Evolutionary conservation across 1,140 invertebrate species (phyloP).

Genomic region (Gonioctena quinquepunctata): DNA sequence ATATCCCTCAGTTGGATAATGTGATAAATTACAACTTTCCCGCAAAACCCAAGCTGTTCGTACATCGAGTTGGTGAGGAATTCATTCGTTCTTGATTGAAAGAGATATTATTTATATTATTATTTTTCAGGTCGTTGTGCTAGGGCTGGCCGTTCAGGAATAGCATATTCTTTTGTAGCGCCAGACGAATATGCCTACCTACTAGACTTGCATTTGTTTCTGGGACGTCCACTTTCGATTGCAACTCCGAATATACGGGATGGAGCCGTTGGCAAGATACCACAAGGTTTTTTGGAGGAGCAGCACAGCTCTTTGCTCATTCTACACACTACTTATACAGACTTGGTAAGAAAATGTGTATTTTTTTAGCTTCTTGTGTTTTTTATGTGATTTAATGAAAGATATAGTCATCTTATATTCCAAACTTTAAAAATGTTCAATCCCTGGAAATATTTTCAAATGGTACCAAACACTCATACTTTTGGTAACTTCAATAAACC

Average conservation of each 20-base stretch:
- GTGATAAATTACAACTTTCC: slow-evolving; percentile 99
- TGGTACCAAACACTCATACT: too few relatives aligned
- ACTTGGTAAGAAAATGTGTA: slow-evolving; percentile 65
- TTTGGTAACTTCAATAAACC: too few relatives aligned
- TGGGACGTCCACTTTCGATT: slow-evolving; percentile 72
- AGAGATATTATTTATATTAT: not conserved
- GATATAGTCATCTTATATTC: too few relatives aligned
- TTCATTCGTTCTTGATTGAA: not conserved
- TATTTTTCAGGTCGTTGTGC: slow-evolving; percentile 85
- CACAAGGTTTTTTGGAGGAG: slow-evolving; percentile 81
- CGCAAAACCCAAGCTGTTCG: slow-evolving; percentile 94
- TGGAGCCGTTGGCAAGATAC: slow-evolving; percentile 75
- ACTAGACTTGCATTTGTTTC: slow-evolving; percentile 91
- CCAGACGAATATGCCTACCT: slow-evolving; percentile 92
- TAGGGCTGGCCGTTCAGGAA: slow-evolving; percentile 87
- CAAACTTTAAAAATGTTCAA: too few relatives aligned
- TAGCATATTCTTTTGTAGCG: slow-evolving; percentile 85
- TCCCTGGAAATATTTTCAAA: too few relatives aligned
- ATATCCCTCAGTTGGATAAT: slow-evolving; percentile 94
- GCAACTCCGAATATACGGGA: slow-evolving; percentile 49
- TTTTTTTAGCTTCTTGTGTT: not conserved
- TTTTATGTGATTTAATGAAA: too few relatives aligned
- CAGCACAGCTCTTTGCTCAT: slow-evolving; percentile 77
- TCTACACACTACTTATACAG: slow-evolving; percentile 72
- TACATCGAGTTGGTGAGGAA: slow-evolving; percentile 93